Percentiles rank a stretch among this genome's conserved stretches.
Evolutionary conservation across 1,140 invertebrate species (phyloP).

Genomic region (Fopius arisanus): DNA sequence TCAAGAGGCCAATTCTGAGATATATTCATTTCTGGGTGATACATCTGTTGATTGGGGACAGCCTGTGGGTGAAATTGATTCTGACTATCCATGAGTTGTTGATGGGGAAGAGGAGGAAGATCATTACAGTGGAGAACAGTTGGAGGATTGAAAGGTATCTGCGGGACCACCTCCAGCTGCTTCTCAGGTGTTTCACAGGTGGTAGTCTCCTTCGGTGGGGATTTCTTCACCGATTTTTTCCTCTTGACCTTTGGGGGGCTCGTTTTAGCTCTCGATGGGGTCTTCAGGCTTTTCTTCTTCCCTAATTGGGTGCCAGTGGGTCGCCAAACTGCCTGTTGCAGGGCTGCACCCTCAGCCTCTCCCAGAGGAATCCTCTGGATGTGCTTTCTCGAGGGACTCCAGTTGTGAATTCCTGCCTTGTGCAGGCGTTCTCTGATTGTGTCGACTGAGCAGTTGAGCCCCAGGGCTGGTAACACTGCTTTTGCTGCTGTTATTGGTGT

Average conservation of each 20-base stretch:
- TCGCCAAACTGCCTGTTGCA: constrained; percentile 62
- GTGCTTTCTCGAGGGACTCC: constrained; percentile 62
- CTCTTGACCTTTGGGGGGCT: constrained; percentile 25
- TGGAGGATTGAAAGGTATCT: constrained; percentile 7
- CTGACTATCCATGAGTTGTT: neutral
- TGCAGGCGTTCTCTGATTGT: constrained; percentile 60
- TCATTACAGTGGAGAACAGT: constrained; percentile 14
- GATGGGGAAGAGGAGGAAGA: neutral
- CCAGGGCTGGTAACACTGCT: constrained; percentile 59
- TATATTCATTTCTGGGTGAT: constrained; percentile 50
- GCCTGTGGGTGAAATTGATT: constrained; percentile 18
- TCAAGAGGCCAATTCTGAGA: constrained; percentile 60
- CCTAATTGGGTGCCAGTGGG: constrained; percentile 61
- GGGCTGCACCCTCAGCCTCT: constrained; percentile 50
- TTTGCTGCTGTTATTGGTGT: constrained; percentile 62
- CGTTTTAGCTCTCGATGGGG: constrained; percentile 37
- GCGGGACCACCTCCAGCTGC: constrained; percentile 22
- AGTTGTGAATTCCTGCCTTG: constrained; percentile 63
- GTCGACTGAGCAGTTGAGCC: constrained; percentile 60
- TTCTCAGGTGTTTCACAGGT: constrained; percentile 17
- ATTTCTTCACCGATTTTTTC: constrained; percentile 43
- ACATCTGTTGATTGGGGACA: constrained; percentile 20
- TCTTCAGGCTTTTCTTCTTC: constrained; percentile 51
- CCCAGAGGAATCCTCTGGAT: constrained; percentile 59
- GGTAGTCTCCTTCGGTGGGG: constrained; percentile 37